These are phyloP conservation scores for Brachyptera risi DNA, from an alignment of 2,888 invertebrate genomes.

Conservation along the genomic window DNA sequence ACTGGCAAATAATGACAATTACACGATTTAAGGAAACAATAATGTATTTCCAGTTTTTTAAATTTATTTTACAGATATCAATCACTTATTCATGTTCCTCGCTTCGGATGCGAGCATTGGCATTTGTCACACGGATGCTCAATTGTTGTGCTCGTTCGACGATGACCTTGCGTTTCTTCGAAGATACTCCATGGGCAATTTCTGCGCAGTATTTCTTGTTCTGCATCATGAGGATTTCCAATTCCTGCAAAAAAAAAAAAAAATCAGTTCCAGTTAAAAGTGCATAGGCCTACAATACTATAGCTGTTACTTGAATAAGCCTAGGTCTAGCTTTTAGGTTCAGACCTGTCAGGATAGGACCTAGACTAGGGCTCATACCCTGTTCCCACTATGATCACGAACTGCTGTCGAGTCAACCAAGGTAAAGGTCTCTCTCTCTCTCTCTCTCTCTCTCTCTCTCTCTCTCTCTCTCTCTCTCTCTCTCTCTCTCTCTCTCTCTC, in stretches of 20 bases:
- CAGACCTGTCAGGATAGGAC: no score
- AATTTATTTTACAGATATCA: conserved; percentile 26
- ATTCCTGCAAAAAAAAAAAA: conserved; percentile 60
- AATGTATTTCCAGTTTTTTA: conserved; percentile 17
- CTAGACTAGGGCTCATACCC: no score
- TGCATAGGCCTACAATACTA: no score
- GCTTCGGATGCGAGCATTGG: conserved; percentile 91
- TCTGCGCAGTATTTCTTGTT: conserved; percentile 96
- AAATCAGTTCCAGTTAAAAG: no score
- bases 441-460: no score
- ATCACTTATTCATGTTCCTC: conserved; percentile 93
- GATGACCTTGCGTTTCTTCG: conserved; percentile 94
- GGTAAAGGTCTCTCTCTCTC: no score
- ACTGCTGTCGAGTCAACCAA: no score
- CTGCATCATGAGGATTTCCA: conserved; percentile 98
- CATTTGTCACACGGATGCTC: conserved; percentile 93
- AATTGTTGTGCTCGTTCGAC: conserved; percentile 96
- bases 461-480: no score
- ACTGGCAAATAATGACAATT: background rate
- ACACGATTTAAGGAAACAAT: background rate
- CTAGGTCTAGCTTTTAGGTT: no score
- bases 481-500: no score
- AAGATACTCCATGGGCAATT: conserved; percentile 95
- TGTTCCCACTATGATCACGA: no score
- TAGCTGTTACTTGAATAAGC: no score